Evolutionary conservation across 2,888 invertebrate species (phyloP), one percentile per base, ranked within the genome.

Genomic region (Leucania comma): DNA sequence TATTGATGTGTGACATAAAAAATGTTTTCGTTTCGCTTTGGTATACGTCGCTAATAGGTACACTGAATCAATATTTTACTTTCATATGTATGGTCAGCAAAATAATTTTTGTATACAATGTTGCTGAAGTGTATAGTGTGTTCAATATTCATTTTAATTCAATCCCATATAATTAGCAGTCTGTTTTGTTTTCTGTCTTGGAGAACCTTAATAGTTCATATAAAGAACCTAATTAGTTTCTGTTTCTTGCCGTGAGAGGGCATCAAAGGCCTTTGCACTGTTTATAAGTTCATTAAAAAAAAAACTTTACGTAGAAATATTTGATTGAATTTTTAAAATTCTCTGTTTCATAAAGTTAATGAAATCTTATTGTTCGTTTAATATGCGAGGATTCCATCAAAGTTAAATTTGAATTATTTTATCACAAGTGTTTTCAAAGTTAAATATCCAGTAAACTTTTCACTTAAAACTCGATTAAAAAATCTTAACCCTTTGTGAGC

Each of bases 21-120:
- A 88, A 88, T 86, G 72, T 81, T 69, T 80, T 70, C 78, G 74
- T 82, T 83, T 84, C 82, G 86, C 86, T 86, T 86, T 84, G 82
- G 82, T 82, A 86, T 86, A 88, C 83, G 86, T 85, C 83, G 82
- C 85, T 90, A 91, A 91, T 92, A 89, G 86, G 88, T 90, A 88
- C 87, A 84, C 84, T 90, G 90, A 91, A 92, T 92, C 92, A 89
- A 90, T 94, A 93, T 93, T 93, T 94, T 93, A 94, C 95, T 95
- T 95, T 95, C 94, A 86, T 90, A 89, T 87, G 90, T 91, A 92
- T 78, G 68, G 90, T 84, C 85, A 62, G 87, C 87, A 89, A 80
- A 86, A 78, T 79, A 57, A 82, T 58, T 57, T 29, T 8, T 17
- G 20, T 9, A 29, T 26, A 22, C 2, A 54, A 59, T 54, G 1